These are phyloP conservation scores for Myodes glareolus DNA, from an alignment of 2,113 vertebrate species.

Conservation along the genomic window DNA sequence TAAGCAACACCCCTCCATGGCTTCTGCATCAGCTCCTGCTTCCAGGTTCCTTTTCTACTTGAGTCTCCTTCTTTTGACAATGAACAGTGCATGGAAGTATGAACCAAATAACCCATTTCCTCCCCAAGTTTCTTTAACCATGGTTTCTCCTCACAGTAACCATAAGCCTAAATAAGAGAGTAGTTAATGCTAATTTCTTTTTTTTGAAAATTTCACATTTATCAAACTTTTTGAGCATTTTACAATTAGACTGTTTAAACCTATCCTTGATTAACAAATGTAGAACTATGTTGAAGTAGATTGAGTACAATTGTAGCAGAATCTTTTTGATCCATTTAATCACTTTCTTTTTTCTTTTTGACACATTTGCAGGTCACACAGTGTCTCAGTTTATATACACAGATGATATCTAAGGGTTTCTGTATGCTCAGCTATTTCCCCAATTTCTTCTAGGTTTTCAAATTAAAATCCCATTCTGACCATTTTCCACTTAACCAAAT, in stretches of 20 bases:
- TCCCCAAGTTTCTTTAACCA: neutral
- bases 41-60: neutral
- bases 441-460: neutral
- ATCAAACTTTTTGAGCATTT: neutral
- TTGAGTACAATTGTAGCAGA: neutral
- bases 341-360: neutral
- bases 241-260: neutral
- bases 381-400: neutral
- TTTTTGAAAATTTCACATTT: slow-evolving; percentile 3
- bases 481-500: neutral
- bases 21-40: neutral
- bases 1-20: neutral
- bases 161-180: neutral
- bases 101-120: neutral
- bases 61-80: neutral
- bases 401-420: neutral
- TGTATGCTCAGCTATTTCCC: neutral
- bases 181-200: neutral
- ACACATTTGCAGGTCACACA: neutral
- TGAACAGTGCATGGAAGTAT: neutral
- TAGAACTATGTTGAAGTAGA: neutral
- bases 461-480: neutral
- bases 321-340: neutral
- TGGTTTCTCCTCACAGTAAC: neutral
- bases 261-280: neutral